Evolutionary conservation across 2,113 vertebrate genomes (phyloP).

Genomic region (Calidris pygmaea): DNA sequence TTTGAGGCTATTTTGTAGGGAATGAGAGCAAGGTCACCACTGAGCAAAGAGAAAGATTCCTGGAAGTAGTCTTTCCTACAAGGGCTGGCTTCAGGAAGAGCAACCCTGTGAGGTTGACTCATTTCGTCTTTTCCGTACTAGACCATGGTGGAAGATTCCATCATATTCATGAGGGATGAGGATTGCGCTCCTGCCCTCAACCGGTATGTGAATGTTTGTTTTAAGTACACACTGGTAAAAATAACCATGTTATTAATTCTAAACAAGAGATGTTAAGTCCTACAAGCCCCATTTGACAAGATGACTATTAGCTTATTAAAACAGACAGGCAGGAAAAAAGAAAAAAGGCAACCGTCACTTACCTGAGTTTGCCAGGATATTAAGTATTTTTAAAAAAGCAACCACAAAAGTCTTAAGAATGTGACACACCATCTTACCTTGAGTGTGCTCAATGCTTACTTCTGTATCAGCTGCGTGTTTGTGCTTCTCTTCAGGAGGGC

Average conservation of each 20-base stretch:
- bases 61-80: neutral
- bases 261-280: neutral
- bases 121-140: neutral
- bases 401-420: neutral
- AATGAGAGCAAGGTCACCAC: neutral
- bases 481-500: neutral
- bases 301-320: neutral
- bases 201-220: neutral
- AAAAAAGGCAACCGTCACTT: neutral
- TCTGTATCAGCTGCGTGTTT: neutral
- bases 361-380: neutral
- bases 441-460: neutral
- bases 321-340: neutral
- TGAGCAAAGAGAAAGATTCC: neutral
- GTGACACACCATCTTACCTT: neutral
- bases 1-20: neutral
- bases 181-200: neutral
- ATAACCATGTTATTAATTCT: neutral
- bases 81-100: neutral
- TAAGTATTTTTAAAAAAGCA: neutral
- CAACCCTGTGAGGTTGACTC: neutral
- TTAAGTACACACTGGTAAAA: neutral
- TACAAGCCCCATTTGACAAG: neutral
- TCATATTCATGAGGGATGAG: neutral
- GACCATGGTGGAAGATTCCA: neutral